Evolutionary conservation across 2,888 invertebrate species (phyloP).

Genomic region (Cartodere bifasciata): DNA sequence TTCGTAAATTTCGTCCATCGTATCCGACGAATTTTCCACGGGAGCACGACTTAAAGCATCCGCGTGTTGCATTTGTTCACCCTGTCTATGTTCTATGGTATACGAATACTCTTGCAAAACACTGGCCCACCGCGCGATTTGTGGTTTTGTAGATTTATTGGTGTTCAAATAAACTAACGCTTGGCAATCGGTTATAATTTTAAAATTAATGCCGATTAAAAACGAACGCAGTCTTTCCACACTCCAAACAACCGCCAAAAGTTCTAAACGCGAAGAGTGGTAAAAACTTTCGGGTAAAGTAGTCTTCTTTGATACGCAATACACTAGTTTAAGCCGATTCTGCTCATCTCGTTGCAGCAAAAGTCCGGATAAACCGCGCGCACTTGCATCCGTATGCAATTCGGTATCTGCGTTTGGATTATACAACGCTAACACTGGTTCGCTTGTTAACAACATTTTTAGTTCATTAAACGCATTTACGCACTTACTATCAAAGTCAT

Average conservation of each 20-base stretch:
- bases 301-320: slow-evolving; percentile 19
- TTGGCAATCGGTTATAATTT: slow-evolving; percentile 21
- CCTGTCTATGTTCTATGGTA: slow-evolving; percentile 16
- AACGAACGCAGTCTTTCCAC: slow-evolving; percentile 17
- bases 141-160: slow-evolving; percentile 18
- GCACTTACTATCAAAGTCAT: slow-evolving; percentile 10
- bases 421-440: slow-evolving; percentile 14
- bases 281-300: slow-evolving; percentile 17
- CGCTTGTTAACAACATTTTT: slow-evolving; percentile 9
- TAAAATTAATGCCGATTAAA: slow-evolving; percentile 18
- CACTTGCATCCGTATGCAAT: slow-evolving; percentile 15
- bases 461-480: slow-evolving; percentile 11
- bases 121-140: slow-evolving; percentile 18
- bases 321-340: slow-evolving; percentile 16
- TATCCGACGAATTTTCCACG: slow-evolving; percentile 10
- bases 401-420: slow-evolving; percentile 13
- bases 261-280: slow-evolving; percentile 18
- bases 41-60: slow-evolving; percentile 19
- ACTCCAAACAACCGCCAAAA: slow-evolving; percentile 20
- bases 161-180: slow-evolving; percentile 18
- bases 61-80: slow-evolving; percentile 17
- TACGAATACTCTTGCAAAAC: slow-evolving; percentile 17
- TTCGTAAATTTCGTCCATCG: too few species aligned
- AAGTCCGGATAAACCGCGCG: slow-evolving; percentile 17
- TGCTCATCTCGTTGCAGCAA: slow-evolving; percentile 19